Conservation (phyloP, 2,888 invertebrate genomes). For the Notodonta ziczac region DNA sequence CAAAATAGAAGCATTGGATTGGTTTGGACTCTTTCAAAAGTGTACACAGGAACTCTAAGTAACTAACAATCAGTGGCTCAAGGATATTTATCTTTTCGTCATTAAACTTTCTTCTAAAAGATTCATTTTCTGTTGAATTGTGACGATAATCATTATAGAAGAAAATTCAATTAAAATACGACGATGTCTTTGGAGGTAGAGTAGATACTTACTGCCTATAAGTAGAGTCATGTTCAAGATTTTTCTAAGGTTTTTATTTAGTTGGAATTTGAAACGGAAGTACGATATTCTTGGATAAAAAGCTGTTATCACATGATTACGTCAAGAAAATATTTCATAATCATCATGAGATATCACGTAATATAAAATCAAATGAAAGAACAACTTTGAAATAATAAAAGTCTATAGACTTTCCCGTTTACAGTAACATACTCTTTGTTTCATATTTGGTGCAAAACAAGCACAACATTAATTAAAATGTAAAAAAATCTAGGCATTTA, state of each 20-base stretch:
- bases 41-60: neutral
- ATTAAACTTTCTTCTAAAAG: neutral
- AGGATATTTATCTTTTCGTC: conserved; percentile 2
- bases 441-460: too few relatives aligned
- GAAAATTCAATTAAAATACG: neutral
- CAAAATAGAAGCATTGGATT: conserved; percentile 16
- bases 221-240: neutral
- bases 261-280: neutral
- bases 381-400: too few relatives aligned
- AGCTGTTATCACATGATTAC: too few relatives aligned
- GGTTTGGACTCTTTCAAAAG: conserved; percentile 4
- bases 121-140: neutral
- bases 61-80: neutral
- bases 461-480: neutral
- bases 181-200: neutral
- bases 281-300: neutral
- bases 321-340: too few relatives aligned
- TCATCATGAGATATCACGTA: too few relatives aligned
- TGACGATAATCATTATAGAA: neutral
- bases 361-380: too few relatives aligned
- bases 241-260: too few relatives aligned
- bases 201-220: neutral
- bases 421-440: too few relatives aligned
- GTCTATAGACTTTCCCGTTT: too few relatives aligned
- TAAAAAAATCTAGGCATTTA: neutral